A percentile compares a stretch with the other conserved stretches of the same genome.
Conservation (phyloP, 2,797 vertebrate species). For the Phrynocephalus guinanensis region DNA sequence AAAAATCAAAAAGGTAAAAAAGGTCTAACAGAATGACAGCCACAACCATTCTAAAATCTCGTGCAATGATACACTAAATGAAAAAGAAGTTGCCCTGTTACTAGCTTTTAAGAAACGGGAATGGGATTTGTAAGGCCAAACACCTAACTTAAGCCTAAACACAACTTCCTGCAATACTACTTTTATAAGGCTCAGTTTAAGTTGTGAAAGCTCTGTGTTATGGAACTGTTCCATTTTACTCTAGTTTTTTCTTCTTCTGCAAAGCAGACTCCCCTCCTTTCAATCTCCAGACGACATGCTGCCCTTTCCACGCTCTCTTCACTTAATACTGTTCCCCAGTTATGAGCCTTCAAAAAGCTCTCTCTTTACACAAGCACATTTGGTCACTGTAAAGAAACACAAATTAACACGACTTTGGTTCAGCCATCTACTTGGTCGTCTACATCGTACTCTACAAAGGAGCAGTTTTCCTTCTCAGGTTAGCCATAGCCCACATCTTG, state of each 20-base stretch:
- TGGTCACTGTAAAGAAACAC: constrained; percentile 86
- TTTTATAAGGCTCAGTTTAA: constrained; percentile 81
- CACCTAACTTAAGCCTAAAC: constrained; percentile 55
- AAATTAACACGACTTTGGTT: constrained; percentile 89
- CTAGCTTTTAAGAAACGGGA: constrained; percentile 79
- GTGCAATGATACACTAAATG: constrained; percentile 81
- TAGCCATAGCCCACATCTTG: constrained; percentile 79
- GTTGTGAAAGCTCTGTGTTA: constrained; percentile 78
- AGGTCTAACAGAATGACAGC: constrained; percentile 7
- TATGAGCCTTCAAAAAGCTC: constrained; percentile 72
- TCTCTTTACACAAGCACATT: constrained; percentile 78
- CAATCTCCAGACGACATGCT: constrained; percentile 73
- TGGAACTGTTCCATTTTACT: constrained; percentile 74
- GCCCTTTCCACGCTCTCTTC: constrained; percentile 63
- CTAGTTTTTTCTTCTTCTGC: constrained; percentile 42
- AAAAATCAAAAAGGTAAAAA: constrained; percentile 83
- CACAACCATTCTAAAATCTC: constrained; percentile 23
- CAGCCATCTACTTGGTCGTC: constrained; percentile 80
- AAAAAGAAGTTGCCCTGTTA: constrained; percentile 67
- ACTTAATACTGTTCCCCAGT: constrained; percentile 77
- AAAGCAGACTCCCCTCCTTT: constrained; percentile 65
- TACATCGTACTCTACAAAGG: constrained; percentile 78
- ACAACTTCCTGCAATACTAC: constrained; percentile 74
- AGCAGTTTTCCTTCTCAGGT: constrained; percentile 79
- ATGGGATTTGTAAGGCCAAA: constrained; percentile 83